Evolutionary conservation across 2,113 vertebrate genomes (phyloP).

Genomic region (Nibea albiflora): DNA sequence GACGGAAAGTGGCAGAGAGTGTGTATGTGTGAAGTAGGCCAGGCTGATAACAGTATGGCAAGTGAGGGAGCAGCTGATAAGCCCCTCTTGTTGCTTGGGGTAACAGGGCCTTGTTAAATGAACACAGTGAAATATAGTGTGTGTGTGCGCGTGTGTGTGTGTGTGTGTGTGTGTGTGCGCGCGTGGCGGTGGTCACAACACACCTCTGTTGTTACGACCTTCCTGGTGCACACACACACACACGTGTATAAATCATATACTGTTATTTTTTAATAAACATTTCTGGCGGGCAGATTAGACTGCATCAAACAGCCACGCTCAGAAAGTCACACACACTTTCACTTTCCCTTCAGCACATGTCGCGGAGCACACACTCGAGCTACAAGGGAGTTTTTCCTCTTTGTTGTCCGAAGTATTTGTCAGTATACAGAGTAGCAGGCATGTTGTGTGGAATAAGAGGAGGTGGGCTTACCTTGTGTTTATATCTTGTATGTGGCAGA

Average conservation of each 20-base stretch:
- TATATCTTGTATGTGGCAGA: conserved; percentile 41
- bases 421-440: background rate
- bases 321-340: conserved; percentile 59
- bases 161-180: background rate
- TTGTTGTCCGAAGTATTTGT: background rate
- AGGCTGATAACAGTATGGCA: conserved; percentile 78
- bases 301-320: background rate
- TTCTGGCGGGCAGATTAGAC: background rate
- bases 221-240: background rate
- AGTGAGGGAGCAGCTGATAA: conserved; percentile 74
- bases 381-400: background rate
- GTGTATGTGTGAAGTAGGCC: conserved; percentile 74
- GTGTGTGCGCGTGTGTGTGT: conserved; percentile 3
- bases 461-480: conserved; percentile 71
- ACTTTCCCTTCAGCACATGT: conserved; percentile 75
- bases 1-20: conserved; percentile 59
- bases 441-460: conserved; percentile 35
- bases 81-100: conserved; percentile 73
- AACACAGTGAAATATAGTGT: conserved; percentile 61
- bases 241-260: background rate
- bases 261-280: conserved; percentile 3
- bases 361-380: background rate
- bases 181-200: conserved; percentile 33
- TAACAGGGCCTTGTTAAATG: conserved; percentile 70
- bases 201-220: conserved; percentile 14